Conservation (phyloP, 1,140 invertebrate species). For the Spodoptera litura region DNA sequence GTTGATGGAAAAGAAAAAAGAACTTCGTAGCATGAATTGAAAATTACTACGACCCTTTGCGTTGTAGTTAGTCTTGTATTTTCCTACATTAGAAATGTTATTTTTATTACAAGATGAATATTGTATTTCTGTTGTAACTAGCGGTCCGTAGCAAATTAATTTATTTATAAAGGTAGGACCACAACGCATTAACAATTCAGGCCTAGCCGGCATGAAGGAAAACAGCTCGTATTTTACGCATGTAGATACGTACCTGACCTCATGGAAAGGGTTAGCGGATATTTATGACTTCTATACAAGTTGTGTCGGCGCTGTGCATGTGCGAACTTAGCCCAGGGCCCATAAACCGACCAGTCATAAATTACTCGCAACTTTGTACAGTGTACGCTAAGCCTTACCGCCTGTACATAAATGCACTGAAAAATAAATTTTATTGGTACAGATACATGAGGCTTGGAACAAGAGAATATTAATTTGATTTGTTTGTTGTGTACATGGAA, state of each 20-base stretch:
- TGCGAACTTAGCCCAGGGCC: slow-evolving; percentile 67
- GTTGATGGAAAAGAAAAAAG: too few relatives aligned
- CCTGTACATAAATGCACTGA: slow-evolving; percentile 47
- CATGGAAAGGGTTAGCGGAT: slow-evolving; percentile 59
- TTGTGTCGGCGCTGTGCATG: slow-evolving; percentile 64
- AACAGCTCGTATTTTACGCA: slow-evolving; percentile 45
- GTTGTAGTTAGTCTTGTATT: too few relatives aligned
- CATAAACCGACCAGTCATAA: slow-evolving; percentile 73
- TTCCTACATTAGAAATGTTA: too few relatives aligned
- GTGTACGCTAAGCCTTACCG: slow-evolving; percentile 53
- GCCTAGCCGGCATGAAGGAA: slow-evolving; percentile 22
- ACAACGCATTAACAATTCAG: slow-evolving; percentile 4
- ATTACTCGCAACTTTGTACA: slow-evolving; percentile 77
- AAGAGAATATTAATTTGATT: slow-evolving; percentile 43
- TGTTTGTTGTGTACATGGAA: slow-evolving; percentile 44
- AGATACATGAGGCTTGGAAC: slow-evolving; percentile 43
- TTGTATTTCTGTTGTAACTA: not conserved
- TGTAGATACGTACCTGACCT: slow-evolving; percentile 56
- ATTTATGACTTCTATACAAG: slow-evolving; percentile 63
- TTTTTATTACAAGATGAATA: not conserved
- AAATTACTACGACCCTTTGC: too few relatives aligned
- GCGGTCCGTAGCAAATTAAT: not conserved
- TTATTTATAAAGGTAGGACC: slow-evolving; percentile 20
- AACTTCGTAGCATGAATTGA: too few relatives aligned
- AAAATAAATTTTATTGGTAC: slow-evolving; percentile 54